Evolutionary conservation across 1,140 invertebrate species (phyloP).

Genomic region (Macrosteles quadrilineatus): DNA sequence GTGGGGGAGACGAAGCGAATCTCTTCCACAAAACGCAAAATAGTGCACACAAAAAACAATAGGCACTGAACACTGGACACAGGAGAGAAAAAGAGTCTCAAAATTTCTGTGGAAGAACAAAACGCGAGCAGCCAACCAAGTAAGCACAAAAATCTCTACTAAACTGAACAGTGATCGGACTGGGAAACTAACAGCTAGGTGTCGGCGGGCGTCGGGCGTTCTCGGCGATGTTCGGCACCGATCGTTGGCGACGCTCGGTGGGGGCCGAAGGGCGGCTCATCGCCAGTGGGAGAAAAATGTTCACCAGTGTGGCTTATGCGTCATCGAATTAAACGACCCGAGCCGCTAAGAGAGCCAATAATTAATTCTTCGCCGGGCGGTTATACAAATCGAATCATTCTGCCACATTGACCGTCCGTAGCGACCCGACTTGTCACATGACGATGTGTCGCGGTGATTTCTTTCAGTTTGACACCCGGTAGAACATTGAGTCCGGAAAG

Average conservation of each 20-base stretch:
- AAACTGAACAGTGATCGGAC: not conserved
- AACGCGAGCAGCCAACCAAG: conserved; percentile 18
- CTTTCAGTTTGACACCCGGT: not conserved
- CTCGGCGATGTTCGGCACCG: not conserved
- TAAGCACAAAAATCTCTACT: conserved; percentile 26
- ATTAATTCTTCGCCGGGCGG: not conserved
- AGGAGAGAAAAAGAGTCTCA: not conserved
- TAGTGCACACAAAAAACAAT: conserved; percentile 24
- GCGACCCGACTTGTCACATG: not conserved
- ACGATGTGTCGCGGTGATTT: not conserved
- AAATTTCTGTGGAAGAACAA: conserved; percentile 16
- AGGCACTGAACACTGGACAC: not conserved
- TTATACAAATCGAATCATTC: conserved; percentile 23
- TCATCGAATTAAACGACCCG: conserved; percentile 20
- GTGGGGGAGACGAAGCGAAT: not conserved
- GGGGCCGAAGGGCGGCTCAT: not conserved
- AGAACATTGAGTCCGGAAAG: too few species aligned
- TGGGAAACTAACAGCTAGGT: conserved; percentile 21
- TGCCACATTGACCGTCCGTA: not conserved
- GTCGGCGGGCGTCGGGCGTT: conserved; percentile 7
- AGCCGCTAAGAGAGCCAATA: conserved; percentile 19
- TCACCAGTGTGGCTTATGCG: conserved; percentile 16
- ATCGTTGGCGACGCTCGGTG: not conserved
- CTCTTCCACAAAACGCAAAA: conserved; percentile 22
- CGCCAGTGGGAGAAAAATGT: conserved; percentile 17